phyloP scores from a whole-genome alignment of 2,113 vertebrate genomes.

The Tympanuchus pallidicinctus region DNA sequence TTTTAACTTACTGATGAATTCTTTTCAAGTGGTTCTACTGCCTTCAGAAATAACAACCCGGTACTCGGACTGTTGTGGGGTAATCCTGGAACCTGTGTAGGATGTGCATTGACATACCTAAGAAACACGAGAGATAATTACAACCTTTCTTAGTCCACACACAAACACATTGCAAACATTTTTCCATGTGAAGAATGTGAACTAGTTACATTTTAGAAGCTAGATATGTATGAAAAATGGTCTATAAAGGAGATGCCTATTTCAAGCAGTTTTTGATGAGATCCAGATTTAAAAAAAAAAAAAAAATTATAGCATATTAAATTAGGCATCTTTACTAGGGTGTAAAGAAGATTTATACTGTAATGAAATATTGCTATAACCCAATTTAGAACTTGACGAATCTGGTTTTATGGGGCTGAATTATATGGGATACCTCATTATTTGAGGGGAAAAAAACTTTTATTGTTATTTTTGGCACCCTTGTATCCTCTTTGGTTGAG shows the following conservation, averaged over 20 bases:
- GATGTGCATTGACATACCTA: constrained; percentile 19
- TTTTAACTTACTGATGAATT: not conserved
- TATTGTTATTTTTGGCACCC: constrained; percentile 43
- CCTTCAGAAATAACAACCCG: not conserved
- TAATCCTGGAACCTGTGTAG: constrained; percentile 13
- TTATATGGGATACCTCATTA: constrained; percentile 66
- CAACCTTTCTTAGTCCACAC: not conserved
- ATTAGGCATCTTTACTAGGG: constrained; percentile 71
- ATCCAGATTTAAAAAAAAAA: constrained; percentile 26
- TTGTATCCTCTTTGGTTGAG: not conserved
- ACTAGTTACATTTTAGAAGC: constrained; percentile 44
- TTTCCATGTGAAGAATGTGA: constrained; percentile 19
- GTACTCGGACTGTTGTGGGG: not conserved
- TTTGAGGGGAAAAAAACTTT: constrained; percentile 11
- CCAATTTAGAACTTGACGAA: constrained; percentile 76
- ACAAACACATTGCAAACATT: not conserved
- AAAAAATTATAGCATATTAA: constrained; percentile 64
- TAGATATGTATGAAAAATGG: constrained; percentile 19
- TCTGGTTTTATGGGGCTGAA: constrained; percentile 65
- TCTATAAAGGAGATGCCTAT: constrained; percentile 36
- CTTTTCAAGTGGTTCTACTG: not conserved
- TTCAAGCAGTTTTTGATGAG: constrained; percentile 59
- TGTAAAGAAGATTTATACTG: constrained; percentile 73
- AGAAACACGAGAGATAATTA: constrained; percentile 31
- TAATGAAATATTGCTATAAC: constrained; percentile 76